phyloP scores from a whole-genome alignment of 2,888 invertebrate species.

The Limnephilus rhombicus region DNA sequence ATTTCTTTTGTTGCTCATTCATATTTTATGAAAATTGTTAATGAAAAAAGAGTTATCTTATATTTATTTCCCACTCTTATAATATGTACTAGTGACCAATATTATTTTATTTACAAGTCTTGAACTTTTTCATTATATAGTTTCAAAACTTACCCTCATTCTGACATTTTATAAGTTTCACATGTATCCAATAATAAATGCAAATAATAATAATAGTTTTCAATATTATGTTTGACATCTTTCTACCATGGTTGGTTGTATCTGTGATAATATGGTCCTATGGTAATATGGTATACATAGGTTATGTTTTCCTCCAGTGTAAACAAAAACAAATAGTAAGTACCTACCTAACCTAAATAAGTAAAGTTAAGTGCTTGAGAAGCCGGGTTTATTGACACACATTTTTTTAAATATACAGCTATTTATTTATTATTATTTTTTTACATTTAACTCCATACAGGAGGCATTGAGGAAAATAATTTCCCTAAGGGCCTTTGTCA shows the following conservation, averaged over 20 bases:
- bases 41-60: neutral
- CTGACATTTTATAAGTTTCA: neutral
- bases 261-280: neutral
- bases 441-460: too few relatives aligned
- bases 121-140: neutral
- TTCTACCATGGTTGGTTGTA: neutral
- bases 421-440: too few relatives aligned
- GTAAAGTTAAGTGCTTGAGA: neutral
- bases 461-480: too few relatives aligned
- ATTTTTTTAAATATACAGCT: too few relatives aligned
- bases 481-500: too few relatives aligned
- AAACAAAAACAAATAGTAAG: constrained; percentile 17
- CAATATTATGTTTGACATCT: neutral
- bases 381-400: too few relatives aligned
- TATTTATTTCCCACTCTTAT: neutral
- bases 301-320: constrained; percentile 23
- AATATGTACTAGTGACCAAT: neutral
- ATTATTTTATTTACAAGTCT: neutral
- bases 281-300: too few relatives aligned
- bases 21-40: neutral
- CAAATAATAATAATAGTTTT: neutral
- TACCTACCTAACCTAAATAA: neutral
- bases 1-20: neutral
- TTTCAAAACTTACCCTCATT: neutral
- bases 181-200: neutral